Base-by-base conservation (phyloP, 2,113 vertebrate genomes). In the Chionis minor region DNA sequence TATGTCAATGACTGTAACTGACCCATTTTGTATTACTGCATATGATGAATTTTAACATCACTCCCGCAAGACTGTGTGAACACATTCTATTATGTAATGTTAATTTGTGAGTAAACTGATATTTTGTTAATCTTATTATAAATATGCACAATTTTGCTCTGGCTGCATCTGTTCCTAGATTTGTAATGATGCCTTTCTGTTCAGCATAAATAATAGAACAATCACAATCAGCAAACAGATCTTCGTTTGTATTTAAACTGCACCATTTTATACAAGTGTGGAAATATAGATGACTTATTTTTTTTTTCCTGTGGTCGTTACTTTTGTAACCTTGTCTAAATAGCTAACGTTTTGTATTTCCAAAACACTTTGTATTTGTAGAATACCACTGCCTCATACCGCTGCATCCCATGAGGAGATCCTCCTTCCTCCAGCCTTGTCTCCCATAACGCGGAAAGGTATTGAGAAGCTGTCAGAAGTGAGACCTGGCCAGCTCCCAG, bases 31-130 rank as follows among this genome's bases (percentile, higher is more conserved):
- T 59, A 35, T 70, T 73, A 55, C 52, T 88, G 63, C 10, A 23
- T 81, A 28, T 61, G 65, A 81, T 67, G 32, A 88, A 83, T 91
- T 96, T 67, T 84, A 91, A 92, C 42, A 52, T 51, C 47, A 79
- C 18, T 74, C 90, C 51, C 5, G 0, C 33, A 71, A 86, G 47
- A 54, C 35, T 21, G 5, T 67, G 56, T 83, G 80, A 95, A 73
- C 51, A 62, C 40, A n/a, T 69, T 86, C 33, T 44, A 65, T 78
- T 94, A 81, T 71, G 62, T 78, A 72, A 81, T 2, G 3, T 73
- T 91, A 93, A 92, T 90, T 88, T 92, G 30, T 71, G 82, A 84
- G 18, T 59, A 91, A 94, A 91, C 65, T 65, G 65, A 15, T 93
- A 84, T 88, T 94, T 96, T 88, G 18, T 70, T 81, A 83, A 88